Evolutionary conservation across 2,797 vertebrate genomes (phyloP).

Genomic region (Petrocephalus sullivani): DNA sequence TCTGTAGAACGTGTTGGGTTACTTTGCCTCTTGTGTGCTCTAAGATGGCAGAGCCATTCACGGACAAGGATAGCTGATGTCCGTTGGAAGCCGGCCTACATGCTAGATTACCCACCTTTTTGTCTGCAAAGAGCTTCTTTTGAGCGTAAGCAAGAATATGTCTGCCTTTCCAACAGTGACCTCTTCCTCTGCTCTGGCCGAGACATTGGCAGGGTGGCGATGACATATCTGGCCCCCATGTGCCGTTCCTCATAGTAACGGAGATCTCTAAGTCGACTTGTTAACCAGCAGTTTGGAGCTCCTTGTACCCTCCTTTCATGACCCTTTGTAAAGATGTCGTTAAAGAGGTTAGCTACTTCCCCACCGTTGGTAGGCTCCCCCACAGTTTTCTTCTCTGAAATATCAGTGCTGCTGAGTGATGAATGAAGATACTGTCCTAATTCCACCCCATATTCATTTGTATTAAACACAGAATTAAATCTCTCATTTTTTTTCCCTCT

Average conservation of each 20-base stretch:
- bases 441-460: conserved; percentile 32
- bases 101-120: conserved; percentile 23
- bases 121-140: conserved; percentile 26
- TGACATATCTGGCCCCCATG: conserved; percentile 19
- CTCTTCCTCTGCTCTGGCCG: conserved; percentile 5
- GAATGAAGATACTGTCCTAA: conserved; percentile 34
- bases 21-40: neutral
- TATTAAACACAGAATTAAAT: conserved; percentile 32
- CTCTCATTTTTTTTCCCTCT: conserved; percentile 42
- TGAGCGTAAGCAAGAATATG: conserved; percentile 25
- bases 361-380: neutral
- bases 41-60: conserved; percentile 16
- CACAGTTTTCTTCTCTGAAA: neutral
- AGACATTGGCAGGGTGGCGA: conserved; percentile 16
- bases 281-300: neutral
- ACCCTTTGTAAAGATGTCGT: conserved; percentile 34
- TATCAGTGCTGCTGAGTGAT: neutral
- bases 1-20: conserved; percentile 12
- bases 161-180: conserved; percentile 1
- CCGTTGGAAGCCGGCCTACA: conserved; percentile 26
- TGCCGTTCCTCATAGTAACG: conserved; percentile 24
- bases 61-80: conserved; percentile 11
- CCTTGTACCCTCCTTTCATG: conserved; percentile 11
- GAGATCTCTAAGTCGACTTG: conserved; percentile 17
- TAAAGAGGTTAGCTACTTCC: neutral